Percentiles rank a stretch among this genome's conserved stretches.
These are phyloP conservation scores for Sterna hirundo DNA, from an alignment of 2,113 vertebrate species.

Conservation along the genomic window DNA sequence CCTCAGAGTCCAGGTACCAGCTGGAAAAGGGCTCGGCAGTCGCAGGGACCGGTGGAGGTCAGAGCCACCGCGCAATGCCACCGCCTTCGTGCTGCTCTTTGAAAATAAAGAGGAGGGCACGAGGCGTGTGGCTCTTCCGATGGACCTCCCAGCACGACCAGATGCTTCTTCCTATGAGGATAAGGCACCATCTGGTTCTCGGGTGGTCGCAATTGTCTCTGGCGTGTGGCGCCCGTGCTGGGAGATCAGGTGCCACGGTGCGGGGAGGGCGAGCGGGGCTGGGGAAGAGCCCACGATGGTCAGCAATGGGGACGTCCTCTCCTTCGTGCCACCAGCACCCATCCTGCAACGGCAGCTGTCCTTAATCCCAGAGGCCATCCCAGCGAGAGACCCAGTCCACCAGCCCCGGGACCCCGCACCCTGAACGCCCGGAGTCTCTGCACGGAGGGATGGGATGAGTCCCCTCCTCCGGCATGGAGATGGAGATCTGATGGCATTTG, in stretches of 20 bases:
- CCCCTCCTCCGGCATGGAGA: not conserved
- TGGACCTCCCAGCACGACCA: not conserved
- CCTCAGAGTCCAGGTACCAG: not conserved
- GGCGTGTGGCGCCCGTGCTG: rapidly evolving
- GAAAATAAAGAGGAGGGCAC: not conserved
- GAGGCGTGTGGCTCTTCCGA: not conserved
- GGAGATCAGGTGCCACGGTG: not conserved
- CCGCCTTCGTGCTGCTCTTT: not conserved
- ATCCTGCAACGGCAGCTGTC: not conserved
- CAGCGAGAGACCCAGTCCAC: not conserved
- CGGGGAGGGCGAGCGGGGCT: not conserved
- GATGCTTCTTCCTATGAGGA: slow-evolving; percentile 21
- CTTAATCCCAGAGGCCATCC: not conserved
- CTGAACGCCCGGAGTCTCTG: rapidly evolving
- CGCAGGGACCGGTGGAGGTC: rapidly evolving
- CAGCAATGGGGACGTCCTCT: not conserved
- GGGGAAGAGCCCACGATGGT: not conserved
- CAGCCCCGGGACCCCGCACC: rapidly evolving
- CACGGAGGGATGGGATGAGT: rapidly evolving
- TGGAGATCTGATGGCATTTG: rapidly evolving
- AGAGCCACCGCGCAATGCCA: rapidly evolving
- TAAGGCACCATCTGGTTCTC: not conserved
- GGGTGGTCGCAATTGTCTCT: rapidly evolving
- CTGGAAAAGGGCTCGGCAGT: not conserved
- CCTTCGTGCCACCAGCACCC: not conserved